Evolutionary conservation across 2,113 vertebrate species (phyloP).

Genomic region (Pimephales promelas): DNA sequence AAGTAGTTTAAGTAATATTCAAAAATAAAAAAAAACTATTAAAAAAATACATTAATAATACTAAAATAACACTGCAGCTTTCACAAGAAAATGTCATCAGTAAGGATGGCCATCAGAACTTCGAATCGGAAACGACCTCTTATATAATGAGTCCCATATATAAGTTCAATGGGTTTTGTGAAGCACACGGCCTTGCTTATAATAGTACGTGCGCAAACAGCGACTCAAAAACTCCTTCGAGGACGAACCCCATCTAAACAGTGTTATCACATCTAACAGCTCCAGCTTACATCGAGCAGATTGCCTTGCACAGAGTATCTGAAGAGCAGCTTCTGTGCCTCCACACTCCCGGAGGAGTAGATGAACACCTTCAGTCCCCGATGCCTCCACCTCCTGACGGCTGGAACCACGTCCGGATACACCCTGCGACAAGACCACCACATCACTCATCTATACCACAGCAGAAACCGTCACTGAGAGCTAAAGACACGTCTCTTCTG

Average conservation of each 20-base stretch:
- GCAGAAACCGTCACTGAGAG: no score
- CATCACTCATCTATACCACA: no score
- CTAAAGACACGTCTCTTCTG: background rate
- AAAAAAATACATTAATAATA: background rate
- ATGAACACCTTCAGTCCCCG: slow-evolving; percentile 89
- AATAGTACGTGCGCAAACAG: background rate
- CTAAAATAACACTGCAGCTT: background rate
- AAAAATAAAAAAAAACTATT: background rate
- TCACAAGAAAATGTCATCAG: no score
- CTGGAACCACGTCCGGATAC: slow-evolving; percentile 90
- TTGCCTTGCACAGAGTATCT: slow-evolving; percentile 91
- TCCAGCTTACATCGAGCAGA: slow-evolving; percentile 81
- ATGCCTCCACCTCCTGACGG: slow-evolving; percentile 86
- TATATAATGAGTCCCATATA: background rate
- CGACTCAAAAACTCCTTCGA: background rate
- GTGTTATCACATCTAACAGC: background rate
- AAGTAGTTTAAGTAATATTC: background rate
- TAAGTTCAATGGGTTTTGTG: background rate
- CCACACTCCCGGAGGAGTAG: slow-evolving; percentile 95
- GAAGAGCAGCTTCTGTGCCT: slow-evolving; percentile 95
- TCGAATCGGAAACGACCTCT: background rate
- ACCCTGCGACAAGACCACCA: slow-evolving; percentile 72
- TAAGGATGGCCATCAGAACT: no score
- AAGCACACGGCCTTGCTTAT: background rate
- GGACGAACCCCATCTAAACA: background rate